Evolutionary conservation across 2,888 invertebrate species (phyloP).

Genomic region (Phanerotoma sp.): DNA sequence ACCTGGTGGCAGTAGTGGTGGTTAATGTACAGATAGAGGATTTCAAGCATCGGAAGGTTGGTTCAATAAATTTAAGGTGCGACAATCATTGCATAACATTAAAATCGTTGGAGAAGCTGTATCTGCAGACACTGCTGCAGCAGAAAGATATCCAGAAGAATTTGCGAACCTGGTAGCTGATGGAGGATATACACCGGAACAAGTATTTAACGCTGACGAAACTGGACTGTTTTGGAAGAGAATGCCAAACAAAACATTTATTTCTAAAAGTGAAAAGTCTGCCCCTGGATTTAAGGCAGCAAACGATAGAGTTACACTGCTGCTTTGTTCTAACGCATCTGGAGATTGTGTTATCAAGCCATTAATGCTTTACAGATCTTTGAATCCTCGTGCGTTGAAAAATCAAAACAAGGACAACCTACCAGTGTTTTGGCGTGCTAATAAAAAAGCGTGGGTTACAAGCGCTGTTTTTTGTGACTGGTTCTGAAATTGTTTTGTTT

Average conservation of each 20-base stretch:
- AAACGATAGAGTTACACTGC: slow-evolving; percentile 33
- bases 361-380: slow-evolving; percentile 36
- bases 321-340: slow-evolving; percentile 32
- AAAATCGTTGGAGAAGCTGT: slow-evolving; percentile 25
- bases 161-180: slow-evolving; percentile 15
- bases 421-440: slow-evolving; percentile 31
- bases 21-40: background rate
- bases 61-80: slow-evolving; percentile 34
- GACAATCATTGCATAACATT: slow-evolving; percentile 14
- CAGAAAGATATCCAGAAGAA: slow-evolving; percentile 19
- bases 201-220: slow-evolving; percentile 32
- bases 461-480: slow-evolving; percentile 33
- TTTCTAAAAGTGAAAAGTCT: slow-evolving; percentile 31
- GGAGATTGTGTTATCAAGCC: slow-evolving; percentile 34
- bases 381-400: slow-evolving; percentile 35
- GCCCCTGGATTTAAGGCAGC: slow-evolving; percentile 33
- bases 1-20: background rate
- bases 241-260: slow-evolving; percentile 35
- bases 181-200: slow-evolving; percentile 20
- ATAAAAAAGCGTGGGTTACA: slow-evolving; percentile 34
- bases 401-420: slow-evolving; percentile 25
- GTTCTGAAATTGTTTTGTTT: slow-evolving; percentile 34
- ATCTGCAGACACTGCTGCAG: slow-evolving; percentile 28
- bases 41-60: slow-evolving; percentile 27
- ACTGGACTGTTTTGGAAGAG: slow-evolving; percentile 36